Percentiles rank a stretch among this genome's conserved stretches.
Evolutionary conservation across 1,140 invertebrate species (phyloP).

Genomic region (Brachionus calyciflorus): DNA sequence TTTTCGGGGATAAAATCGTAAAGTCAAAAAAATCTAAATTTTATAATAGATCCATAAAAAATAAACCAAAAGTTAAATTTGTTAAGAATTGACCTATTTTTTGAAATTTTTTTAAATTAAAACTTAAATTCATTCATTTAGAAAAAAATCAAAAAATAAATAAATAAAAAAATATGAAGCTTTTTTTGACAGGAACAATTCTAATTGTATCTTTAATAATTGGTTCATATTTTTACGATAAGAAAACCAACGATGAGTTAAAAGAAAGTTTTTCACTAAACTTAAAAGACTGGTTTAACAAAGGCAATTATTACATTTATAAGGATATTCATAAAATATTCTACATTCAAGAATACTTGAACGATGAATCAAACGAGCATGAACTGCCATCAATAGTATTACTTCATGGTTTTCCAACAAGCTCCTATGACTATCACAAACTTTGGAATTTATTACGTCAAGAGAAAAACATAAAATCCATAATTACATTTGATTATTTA

Average conservation of each 20-base stretch:
- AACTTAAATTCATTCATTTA: background rate
- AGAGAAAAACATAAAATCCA: slow-evolving; percentile 51
- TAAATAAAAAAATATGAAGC: background rate
- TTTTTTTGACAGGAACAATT: background rate
- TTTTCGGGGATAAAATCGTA: too few species aligned
- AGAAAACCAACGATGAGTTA: background rate
- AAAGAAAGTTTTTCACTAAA: background rate
- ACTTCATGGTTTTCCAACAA: slow-evolving; percentile 60
- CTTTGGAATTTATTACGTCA: slow-evolving; percentile 48
- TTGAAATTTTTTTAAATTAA: background rate
- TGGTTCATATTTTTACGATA: background rate
- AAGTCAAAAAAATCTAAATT: too few species aligned
- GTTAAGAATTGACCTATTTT: background rate
- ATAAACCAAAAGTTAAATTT: too few species aligned
- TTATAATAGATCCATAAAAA: too few species aligned
- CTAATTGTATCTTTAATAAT: background rate
- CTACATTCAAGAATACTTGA: background rate
- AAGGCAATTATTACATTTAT: slow-evolving; percentile 10
- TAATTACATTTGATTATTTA: slow-evolving; percentile 57
- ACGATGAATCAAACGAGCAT: background rate
- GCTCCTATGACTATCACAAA: slow-evolving; percentile 55
- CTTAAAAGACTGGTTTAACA: background rate
- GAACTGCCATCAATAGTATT: slow-evolving; percentile 50
- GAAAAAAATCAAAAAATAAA: background rate
- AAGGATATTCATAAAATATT: slow-evolving; percentile 29